Evolutionary conservation across 2,113 vertebrate species (phyloP).

Genomic region (Ceyx cyanopectus): DNA sequence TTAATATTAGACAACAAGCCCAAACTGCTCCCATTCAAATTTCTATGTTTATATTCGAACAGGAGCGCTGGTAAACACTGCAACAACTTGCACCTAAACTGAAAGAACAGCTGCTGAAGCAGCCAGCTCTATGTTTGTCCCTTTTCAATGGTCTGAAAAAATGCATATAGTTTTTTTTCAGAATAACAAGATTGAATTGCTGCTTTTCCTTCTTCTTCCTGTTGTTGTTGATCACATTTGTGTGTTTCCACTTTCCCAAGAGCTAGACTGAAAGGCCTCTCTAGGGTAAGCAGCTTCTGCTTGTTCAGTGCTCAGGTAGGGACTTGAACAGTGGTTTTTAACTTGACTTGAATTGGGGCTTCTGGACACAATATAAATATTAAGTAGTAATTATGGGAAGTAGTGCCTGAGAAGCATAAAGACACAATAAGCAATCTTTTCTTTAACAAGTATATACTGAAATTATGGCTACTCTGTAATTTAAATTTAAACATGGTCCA

Average conservation of each 20-base stretch:
- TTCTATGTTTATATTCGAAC: not conserved
- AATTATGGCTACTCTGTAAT: not conserved
- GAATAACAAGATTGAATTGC: not conserved
- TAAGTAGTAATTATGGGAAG: not conserved
- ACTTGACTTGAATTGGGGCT: not conserved
- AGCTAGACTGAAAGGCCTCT: not conserved
- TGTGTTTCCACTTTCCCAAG: not conserved
- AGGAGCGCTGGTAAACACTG: not conserved
- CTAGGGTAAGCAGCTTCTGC: not conserved
- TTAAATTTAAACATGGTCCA: not conserved
- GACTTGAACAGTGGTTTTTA: not conserved
- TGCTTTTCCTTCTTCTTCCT: not conserved
- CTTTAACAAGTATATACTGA: not conserved
- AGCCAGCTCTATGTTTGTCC: not conserved
- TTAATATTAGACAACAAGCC: not conserved
- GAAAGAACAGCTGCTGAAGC: not conserved
- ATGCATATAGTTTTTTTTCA: not conserved
- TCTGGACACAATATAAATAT: not conserved
- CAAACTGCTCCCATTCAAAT: not conserved
- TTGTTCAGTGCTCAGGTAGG: not conserved
- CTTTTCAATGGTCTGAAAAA: not conserved
- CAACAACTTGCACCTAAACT: not conserved
- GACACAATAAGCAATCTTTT: not conserved
- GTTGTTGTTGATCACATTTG: not conserved
- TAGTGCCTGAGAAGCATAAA: not conserved